Base-by-base conservation (phyloP, 2,113 vertebrate genomes). In the Nipponia nippon region DNA sequence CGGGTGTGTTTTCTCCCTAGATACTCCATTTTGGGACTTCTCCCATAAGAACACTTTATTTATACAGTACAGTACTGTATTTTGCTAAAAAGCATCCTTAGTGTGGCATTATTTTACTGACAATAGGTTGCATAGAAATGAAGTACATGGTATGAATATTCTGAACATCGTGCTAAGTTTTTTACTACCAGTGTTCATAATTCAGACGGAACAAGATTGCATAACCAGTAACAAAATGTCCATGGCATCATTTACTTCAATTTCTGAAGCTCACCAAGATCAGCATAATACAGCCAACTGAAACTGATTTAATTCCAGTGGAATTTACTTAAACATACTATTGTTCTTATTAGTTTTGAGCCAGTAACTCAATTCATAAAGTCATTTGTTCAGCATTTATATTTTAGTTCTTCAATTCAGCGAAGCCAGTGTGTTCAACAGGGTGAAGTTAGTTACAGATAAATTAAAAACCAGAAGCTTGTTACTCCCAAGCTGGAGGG, bases 221-320 rank as follows among this genome's bases (percentile, higher is more conserved):
- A 36, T n/a, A 92, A 82, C 9, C 13, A 50, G 23, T 58, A 72
- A 92, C n/a, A 89, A 83, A 86, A 70, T 11, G 13, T 66, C 46
- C 29, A 36, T 1, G 16, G 53, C 42, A 62, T n/a, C 8, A 40
- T 44, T 83, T 56, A 55, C 36, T 93, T 72, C 38, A n/a, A 7
- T 47, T 93, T 87, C 22, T 65, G 27, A 91, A 73, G 36, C 21
- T 56, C 40, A 63, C 13, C 52, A n/a, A 76, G 61, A 58, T 40
- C 0, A 0, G 0, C 0, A 23, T 21, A 87, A 76, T 32, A 44
- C 7, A 65, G 62, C 7, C 70, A 93, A 65, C 0, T 8, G 49
- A 78, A 91, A 87, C 18, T n/a, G 16, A 91, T 16, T 73, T 72
- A 29, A 85, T 55, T 83, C 21, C 44, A 62, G 5, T 46, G 50